Conservation (phyloP, 2,888 invertebrate genomes). For the Hirtodrosophila duncani region DNA sequence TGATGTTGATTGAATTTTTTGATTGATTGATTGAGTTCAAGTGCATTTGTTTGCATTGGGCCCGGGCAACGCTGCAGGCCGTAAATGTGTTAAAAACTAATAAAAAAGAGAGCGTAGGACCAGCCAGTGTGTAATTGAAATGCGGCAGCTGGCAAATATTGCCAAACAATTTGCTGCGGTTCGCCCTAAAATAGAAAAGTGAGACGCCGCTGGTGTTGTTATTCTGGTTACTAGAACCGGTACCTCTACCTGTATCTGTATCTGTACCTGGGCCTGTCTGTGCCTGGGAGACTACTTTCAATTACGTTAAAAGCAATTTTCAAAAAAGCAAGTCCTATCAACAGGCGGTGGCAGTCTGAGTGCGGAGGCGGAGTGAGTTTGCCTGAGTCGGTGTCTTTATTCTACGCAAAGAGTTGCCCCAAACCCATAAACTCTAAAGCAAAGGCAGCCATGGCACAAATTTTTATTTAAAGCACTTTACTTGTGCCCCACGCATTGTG, state of each 20-base stretch:
- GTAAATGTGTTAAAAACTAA: conserved; percentile 61
- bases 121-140: conserved; percentile 56
- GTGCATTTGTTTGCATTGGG: conserved; percentile 28
- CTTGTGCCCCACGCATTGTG: conserved; percentile 12
- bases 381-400: conserved; percentile 11
- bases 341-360: too few relatives aligned
- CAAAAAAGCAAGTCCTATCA: too few relatives aligned
- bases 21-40: conserved; percentile 62
- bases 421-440: conserved; percentile 28
- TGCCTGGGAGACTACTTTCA: conserved; percentile 68
- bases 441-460: conserved; percentile 23
- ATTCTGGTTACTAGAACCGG: conserved; percentile 9
- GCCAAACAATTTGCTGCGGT: conserved; percentile 31
- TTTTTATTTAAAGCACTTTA: conserved; percentile 44
- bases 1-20: conserved; percentile 66
- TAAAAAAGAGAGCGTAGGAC: conserved; percentile 42
- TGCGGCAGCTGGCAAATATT: conserved; percentile 46
- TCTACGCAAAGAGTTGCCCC: conserved; percentile 26
- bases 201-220: conserved; percentile 14
- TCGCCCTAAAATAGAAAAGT: conserved; percentile 50
- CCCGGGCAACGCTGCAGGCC: conserved; percentile 14
- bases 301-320: conserved; percentile 74
- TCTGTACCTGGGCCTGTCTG: conserved; percentile 34
- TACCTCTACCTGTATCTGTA: conserved; percentile 14
- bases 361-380: conserved; percentile 1